Conservation (phyloP, 1,140 invertebrate species). For the Amyelois transitella region DNA sequence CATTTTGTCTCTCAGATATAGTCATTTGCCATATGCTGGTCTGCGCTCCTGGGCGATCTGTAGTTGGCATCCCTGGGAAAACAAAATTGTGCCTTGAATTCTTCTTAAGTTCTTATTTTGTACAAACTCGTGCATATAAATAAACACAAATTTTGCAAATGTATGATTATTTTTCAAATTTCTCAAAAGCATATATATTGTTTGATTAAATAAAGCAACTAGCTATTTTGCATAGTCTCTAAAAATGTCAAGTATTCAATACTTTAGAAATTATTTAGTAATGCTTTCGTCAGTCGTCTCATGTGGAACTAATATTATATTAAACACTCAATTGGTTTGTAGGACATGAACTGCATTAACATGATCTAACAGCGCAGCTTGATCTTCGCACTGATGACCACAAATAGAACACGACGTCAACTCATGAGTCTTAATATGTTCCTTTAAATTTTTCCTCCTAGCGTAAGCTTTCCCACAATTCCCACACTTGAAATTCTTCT, state of each 20-base stretch:
- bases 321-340: background rate
- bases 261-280: no score
- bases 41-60: constrained; percentile 32
- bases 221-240: no score
- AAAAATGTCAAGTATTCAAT: no score
- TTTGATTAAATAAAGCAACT: no score
- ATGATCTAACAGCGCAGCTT: constrained; percentile 19
- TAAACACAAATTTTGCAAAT: background rate
- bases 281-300: no score
- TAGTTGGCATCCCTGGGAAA: constrained; percentile 42
- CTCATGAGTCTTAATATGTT: constrained; percentile 75
- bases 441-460: constrained; percentile 77
- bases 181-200: no score
- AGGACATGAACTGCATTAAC: constrained; percentile 18
- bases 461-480: constrained; percentile 79
- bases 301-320: no score
- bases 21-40: constrained; percentile 70
- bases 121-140: background rate
- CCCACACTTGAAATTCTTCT: constrained; percentile 75
- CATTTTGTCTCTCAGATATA: constrained; percentile 56
- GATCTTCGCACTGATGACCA: constrained; percentile 25
- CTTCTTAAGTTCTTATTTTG: background rate
- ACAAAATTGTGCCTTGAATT: constrained; percentile 34
- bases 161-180: constrained; percentile 1
- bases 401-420: constrained; percentile 42